phyloP scores from a whole-genome alignment of 1,140 invertebrate genomes.

The Eufriesea mexicana region DNA sequence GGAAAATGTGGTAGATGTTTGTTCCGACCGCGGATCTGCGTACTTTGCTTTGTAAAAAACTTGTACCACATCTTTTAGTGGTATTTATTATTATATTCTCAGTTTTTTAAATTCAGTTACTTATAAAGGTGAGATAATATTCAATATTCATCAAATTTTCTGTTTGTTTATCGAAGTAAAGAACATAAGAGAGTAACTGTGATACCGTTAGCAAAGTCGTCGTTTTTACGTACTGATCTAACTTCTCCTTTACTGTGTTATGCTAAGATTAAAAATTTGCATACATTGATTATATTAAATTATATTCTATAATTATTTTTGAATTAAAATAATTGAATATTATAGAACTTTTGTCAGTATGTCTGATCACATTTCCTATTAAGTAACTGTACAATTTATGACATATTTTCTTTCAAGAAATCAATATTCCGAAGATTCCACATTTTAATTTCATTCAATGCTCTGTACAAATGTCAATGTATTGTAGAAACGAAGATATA shows the following conservation, averaged over 20 bases:
- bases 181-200: neutral
- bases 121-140: conserved; percentile 26
- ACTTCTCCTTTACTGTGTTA: neutral
- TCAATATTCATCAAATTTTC: neutral
- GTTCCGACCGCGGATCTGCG: neutral
- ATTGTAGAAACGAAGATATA: neutral
- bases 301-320: neutral
- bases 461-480: neutral
- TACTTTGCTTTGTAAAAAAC: neutral
- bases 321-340: neutral
- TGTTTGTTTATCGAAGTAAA: neutral
- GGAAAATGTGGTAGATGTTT: conserved; percentile 33
- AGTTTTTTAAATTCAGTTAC: neutral
- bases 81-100: neutral
- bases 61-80: neutral
- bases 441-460: conserved; percentile 17
- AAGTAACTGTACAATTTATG: conserved; percentile 24
- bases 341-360: neutral
- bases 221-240: neutral
- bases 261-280: neutral
- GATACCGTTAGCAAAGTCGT: neutral
- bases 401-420: conserved; percentile 56
- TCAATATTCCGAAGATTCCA: conserved; percentile 63
- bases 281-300: neutral
- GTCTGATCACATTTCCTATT: neutral